Evolutionary conservation across 2,113 vertebrate genomes (phyloP), one percentile per base, ranked within the genome.

Genomic region (Cariama cristata): DNA sequence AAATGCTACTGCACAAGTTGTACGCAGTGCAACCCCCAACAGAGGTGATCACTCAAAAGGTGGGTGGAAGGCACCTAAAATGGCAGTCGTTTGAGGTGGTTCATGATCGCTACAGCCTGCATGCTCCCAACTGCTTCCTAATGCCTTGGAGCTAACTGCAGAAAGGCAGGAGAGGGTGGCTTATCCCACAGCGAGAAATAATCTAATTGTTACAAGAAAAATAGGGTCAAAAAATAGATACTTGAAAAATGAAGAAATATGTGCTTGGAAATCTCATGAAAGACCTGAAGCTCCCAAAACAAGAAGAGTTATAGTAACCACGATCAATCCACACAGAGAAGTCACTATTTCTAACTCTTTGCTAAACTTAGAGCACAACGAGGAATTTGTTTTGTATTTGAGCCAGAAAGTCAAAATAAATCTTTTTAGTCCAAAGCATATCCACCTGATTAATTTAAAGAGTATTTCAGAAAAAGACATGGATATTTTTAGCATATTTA

Each of bases 371-470:
- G 73, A 91, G 27, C 35, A 76, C 35, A 81, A 68, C 20, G 80
- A 55, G 19, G 27, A 75, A 93, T 79, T 79, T 40, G 26, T 45
- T 88, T 64, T 76, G 21, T 49, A 76, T 90, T 94, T 76, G 53
- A 83, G 71, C 45, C 47, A 66, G 11, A 66, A 97, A 96, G 62
- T 76, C 81, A 94, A 90, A 96, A 90, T 74, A 88, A 87, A 62
- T 17, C 35, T 49, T 96, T 75, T 64, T 49, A 93, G 49, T 69
- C 33, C 63, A 82, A 76, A 96, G 79, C 53, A 86, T n/a, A 94
- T 82, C 23, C 53, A 84, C 60, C 35, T 91, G 66, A 93, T 45
- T 8, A 79, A 76, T 86, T 90, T 76, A 72, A 94, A 88, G 24
- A 88, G 28, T 64, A 88, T 72, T 79, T 93, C 53, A 91, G 40